Percentiles rank a stretch among this genome's conserved stretches.
Evolutionary conservation across 2,797 vertebrate genomes (phyloP).

Genomic region (Megalops cyprinoides): DNA sequence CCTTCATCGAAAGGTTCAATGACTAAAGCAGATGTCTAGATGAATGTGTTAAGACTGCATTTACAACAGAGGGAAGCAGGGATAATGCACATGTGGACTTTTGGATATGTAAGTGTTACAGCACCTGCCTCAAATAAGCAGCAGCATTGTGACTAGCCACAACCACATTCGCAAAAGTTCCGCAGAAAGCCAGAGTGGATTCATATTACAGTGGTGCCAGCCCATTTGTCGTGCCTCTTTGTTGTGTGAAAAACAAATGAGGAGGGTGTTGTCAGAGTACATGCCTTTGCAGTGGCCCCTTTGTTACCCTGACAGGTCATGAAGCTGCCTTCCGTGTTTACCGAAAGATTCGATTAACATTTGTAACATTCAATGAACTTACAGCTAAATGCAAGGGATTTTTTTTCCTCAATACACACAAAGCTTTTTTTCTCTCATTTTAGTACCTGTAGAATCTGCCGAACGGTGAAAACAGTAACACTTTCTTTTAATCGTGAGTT

Average conservation of each 20-base stretch:
- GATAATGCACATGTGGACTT: neutral
- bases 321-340: neutral
- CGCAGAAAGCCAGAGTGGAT: slow-evolving; percentile 40
- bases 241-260: slow-evolving; percentile 49
- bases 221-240: slow-evolving; percentile 46
- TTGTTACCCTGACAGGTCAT: neutral
- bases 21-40: neutral
- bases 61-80: neutral
- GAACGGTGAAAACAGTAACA: too few species aligned
- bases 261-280: slow-evolving; percentile 57
- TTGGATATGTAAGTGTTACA: neutral
- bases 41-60: neutral
- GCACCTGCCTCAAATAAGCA: slow-evolving; percentile 43
- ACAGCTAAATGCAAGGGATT: too few species aligned
- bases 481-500: too few species aligned
- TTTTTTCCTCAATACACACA: too few species aligned
- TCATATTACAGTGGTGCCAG: slow-evolving; percentile 35
- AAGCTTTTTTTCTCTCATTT: too few species aligned
- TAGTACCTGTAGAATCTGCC: too few species aligned
- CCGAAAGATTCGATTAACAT: too few species aligned
- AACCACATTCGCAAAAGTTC: slow-evolving; percentile 48
- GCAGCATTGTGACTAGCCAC: slow-evolving; percentile 52
- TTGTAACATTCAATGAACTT: too few species aligned
- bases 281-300: slow-evolving; percentile 43
- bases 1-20: neutral